Conservation (phyloP, 2,797 vertebrate species). For the Acipenser transmontanus region DNA sequence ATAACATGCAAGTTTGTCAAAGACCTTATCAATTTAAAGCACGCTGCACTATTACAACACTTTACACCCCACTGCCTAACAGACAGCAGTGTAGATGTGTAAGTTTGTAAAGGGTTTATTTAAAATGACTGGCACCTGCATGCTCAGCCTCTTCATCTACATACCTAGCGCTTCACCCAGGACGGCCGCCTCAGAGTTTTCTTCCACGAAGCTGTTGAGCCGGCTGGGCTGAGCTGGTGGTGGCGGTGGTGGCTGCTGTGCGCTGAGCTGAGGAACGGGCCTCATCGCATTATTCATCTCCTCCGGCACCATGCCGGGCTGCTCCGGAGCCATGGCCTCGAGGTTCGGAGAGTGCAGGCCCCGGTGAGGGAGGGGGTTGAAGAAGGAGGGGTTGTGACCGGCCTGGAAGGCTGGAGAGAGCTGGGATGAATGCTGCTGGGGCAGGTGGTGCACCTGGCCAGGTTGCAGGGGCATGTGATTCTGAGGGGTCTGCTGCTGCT, state of each 20-base stretch:
- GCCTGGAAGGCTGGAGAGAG: slow-evolving; percentile 62
- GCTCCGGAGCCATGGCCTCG: slow-evolving; percentile 66
- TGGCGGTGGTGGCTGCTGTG: slow-evolving; percentile 42
- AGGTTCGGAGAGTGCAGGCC: slow-evolving; percentile 75
- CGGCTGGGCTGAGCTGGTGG: slow-evolving; percentile 68
- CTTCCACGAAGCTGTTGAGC: slow-evolving; percentile 84
- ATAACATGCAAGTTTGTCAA: too few species aligned
- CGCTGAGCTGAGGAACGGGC: slow-evolving; percentile 64
- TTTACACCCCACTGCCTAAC: too few species aligned
- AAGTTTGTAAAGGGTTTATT: too few species aligned
- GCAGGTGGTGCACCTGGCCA: slow-evolving; percentile 48
- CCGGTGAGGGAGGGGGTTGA: slow-evolving; percentile 73
- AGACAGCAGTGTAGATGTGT: too few species aligned
- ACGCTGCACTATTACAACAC: too few species aligned
- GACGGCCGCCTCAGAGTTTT: slow-evolving; percentile 66
- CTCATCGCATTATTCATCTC: slow-evolving; percentile 68
- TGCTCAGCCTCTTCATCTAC: slow-evolving; percentile 27
- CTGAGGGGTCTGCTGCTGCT: slow-evolving; percentile 58
- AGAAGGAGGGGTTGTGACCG: slow-evolving; percentile 70
- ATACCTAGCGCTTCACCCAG: slow-evolving; percentile 81
- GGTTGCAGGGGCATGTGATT: slow-evolving; percentile 34
- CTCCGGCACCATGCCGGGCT: slow-evolving; percentile 61
- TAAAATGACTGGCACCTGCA: too few species aligned
- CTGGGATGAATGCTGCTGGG: slow-evolving; percentile 61
- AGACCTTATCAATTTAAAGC: too few species aligned